phyloP scores from a whole-genome alignment of 2,113 vertebrate species.

The Nematolebias whitei region DNA sequence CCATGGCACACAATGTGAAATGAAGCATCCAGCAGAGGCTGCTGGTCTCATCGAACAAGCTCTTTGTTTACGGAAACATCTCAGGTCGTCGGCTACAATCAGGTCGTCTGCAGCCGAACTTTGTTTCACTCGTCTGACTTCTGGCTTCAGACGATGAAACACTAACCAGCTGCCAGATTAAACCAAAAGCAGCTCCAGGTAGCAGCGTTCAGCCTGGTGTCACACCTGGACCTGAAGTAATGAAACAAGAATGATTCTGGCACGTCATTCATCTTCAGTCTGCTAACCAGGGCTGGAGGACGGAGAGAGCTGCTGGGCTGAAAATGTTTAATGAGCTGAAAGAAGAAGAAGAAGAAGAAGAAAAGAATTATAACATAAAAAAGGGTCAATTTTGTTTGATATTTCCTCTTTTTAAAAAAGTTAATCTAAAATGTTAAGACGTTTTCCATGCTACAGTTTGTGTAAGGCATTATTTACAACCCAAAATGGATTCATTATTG shows the following conservation, averaged over 20 bases:
- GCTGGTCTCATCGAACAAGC: slow-evolving; percentile 2
- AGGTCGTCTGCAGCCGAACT: slow-evolving; percentile 3
- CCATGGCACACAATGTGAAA: not conserved
- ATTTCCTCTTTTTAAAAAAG: not conserved
- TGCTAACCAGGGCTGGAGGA: slow-evolving; percentile 3
- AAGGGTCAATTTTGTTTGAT: not conserved
- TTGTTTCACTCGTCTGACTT: slow-evolving; percentile 26
- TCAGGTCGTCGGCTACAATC: slow-evolving; percentile 11
- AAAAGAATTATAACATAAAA: not conserved
- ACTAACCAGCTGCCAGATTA: slow-evolving; percentile 29
- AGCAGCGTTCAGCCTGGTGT: slow-evolving; percentile 23
- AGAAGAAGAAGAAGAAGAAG: too few relatives aligned
- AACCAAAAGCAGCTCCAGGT: slow-evolving; percentile 23
- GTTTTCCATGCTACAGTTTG: too few relatives aligned
- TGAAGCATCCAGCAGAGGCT: not conserved
- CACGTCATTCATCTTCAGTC: slow-evolving; percentile 11
- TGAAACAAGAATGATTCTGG: slow-evolving; percentile 8
- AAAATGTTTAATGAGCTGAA: not conserved
- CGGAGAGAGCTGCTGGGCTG: slow-evolving; percentile 3
- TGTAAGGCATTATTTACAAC: too few relatives aligned
- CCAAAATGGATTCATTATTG: too few relatives aligned
- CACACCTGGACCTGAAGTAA: slow-evolving; percentile 40
- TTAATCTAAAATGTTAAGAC: too few relatives aligned
- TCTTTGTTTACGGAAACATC: slow-evolving; percentile 15
- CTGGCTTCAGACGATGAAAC: slow-evolving; percentile 15